These are phyloP conservation scores for Halichoeres trimaculatus DNA, from an alignment of 2,113 vertebrate species.

Conservation along the genomic window DNA sequence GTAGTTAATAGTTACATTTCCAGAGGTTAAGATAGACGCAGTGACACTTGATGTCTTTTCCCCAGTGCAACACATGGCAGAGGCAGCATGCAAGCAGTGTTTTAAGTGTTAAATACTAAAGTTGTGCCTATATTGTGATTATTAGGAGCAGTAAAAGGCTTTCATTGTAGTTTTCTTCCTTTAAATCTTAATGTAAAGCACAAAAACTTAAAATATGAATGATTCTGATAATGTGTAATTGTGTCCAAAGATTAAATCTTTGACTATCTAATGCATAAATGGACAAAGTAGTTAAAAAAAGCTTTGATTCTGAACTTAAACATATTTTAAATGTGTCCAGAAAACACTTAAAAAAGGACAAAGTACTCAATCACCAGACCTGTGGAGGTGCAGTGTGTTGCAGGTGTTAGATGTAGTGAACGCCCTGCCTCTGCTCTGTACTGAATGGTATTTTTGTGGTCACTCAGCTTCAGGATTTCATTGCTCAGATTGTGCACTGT, in stretches of 20 bases:
- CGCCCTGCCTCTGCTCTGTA: constrained; percentile 12
- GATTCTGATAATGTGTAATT: background rate
- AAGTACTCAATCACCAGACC: constrained; percentile 9
- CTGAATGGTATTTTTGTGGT: constrained; percentile 24
- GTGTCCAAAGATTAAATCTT: constrained; percentile 20
- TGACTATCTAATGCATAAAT: background rate
- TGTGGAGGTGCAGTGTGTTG: constrained; percentile 9
- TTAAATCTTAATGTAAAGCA: constrained; percentile 6
- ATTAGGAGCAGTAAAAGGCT: background rate
- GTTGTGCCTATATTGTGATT: no score
- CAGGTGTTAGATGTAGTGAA: constrained; percentile 28
- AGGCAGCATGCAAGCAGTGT: background rate
- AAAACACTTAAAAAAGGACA: background rate
- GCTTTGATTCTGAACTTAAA: background rate
- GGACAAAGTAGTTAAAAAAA: background rate
- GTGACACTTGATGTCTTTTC: background rate
- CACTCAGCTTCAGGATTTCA: constrained; percentile 25
- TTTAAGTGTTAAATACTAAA: background rate
- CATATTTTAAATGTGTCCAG: background rate
- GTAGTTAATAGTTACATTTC: background rate
- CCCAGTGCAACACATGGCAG: constrained; percentile 39
- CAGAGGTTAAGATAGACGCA: constrained; percentile 6
- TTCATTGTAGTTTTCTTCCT: background rate
- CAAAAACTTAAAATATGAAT: constrained; percentile 11
- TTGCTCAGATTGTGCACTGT: background rate